Percentiles rank a stretch among this genome's conserved stretches.
Conservation (phyloP, 2,113 vertebrate species). For the Xyliphius kryptos region DNA sequence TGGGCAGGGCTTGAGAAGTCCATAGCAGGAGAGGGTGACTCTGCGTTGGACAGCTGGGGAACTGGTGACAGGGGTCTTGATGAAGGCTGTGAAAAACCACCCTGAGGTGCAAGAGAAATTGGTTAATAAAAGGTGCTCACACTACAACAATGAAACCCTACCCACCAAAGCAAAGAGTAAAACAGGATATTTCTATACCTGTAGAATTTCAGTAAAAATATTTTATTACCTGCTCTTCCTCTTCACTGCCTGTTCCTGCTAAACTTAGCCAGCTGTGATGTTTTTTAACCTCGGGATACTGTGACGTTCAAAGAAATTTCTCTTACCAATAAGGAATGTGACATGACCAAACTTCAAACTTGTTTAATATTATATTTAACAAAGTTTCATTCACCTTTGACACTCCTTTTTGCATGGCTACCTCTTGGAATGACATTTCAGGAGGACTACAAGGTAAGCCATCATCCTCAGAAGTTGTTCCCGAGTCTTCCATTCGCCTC, state of each 20-base stretch:
- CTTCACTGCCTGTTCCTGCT: slow-evolving; percentile 64
- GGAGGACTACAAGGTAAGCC: slow-evolving; percentile 80
- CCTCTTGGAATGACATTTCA: slow-evolving; percentile 68
- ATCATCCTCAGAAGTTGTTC: slow-evolving; percentile 81
- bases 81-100: slow-evolving; percentile 57
- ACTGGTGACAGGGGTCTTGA: slow-evolving; percentile 56
- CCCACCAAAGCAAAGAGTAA: too few relatives aligned
- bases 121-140: too few relatives aligned
- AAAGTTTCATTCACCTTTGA: slow-evolving; percentile 55
- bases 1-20: slow-evolving; percentile 67
- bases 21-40: slow-evolving; percentile 47
- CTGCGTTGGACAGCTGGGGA: slow-evolving; percentile 43
- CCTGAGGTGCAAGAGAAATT: slow-evolving; percentile 46
- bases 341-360: too few relatives aligned
- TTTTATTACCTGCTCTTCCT: slow-evolving; percentile 69
- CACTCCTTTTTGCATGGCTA: slow-evolving; percentile 41
- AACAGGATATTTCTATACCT: too few relatives aligned
- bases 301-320: too few relatives aligned
- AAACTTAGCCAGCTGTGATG: slow-evolving; percentile 62
- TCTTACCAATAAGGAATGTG: slow-evolving; percentile 52
- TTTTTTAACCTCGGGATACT: slow-evolving; percentile 57
- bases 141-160: too few relatives aligned
- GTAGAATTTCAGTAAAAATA: too few relatives aligned
- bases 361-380: too few relatives aligned
- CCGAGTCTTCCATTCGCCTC: slow-evolving; percentile 70